Percentiles rank a stretch among this genome's conserved stretches.
phyloP scores from a whole-genome alignment of 2,113 vertebrate genomes.

The Tinamus guttatus region DNA sequence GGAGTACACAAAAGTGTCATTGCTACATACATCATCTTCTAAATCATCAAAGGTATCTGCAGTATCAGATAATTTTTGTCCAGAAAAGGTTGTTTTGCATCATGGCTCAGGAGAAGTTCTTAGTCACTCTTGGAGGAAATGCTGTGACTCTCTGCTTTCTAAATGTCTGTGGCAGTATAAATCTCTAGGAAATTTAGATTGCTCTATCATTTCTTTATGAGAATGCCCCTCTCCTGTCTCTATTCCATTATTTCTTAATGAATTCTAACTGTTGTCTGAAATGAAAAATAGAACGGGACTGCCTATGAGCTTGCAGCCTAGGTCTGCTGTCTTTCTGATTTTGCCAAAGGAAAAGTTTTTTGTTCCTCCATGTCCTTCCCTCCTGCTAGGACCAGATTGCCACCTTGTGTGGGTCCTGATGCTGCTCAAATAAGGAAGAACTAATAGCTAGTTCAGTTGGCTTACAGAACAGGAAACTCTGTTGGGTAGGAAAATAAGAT shows the following conservation, averaged over 20 bases:
- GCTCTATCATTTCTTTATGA: neutral
- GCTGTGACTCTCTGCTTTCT: neutral
- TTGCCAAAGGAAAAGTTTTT: neutral
- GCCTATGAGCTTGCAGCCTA: neutral
- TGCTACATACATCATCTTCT: neutral
- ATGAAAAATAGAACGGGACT: neutral
- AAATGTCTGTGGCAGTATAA: neutral
- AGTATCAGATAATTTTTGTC: neutral
- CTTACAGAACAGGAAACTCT: neutral
- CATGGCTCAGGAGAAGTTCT: neutral
- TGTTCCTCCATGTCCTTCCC: neutral
- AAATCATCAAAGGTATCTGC: neutral
- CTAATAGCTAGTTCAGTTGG: neutral
- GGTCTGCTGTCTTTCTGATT: neutral
- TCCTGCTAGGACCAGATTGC: neutral
- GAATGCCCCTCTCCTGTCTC: neutral
- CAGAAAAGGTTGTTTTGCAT: rapidly evolving
- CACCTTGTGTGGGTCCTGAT: neutral
- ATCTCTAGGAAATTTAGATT: neutral
- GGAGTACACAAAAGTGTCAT: neutral
- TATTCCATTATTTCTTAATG: neutral
- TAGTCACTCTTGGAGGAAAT: neutral
- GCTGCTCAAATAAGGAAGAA: neutral
- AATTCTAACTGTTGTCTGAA: neutral
- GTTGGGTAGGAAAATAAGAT: neutral